phyloP scores from a whole-genome alignment of 2,888 invertebrate species.

The Drosophila birchii region DNA sequence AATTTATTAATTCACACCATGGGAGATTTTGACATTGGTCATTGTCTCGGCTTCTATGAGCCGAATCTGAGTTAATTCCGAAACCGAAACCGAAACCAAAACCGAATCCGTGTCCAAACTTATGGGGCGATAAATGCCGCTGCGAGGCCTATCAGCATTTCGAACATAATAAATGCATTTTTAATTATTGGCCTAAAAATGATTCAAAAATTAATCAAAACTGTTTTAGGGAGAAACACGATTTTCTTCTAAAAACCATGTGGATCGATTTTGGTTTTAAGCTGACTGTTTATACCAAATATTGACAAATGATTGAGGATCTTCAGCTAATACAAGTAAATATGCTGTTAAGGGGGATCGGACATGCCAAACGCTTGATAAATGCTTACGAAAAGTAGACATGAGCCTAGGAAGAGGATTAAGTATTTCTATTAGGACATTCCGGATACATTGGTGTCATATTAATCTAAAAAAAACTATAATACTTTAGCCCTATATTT shows the following conservation, averaged over 20 bases:
- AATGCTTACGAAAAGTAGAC: conserved; percentile 4
- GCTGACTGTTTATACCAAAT: conserved; percentile 46
- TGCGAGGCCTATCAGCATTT: conserved; percentile 32
- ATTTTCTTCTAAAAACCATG: conserved; percentile 14
- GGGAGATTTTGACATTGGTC: conserved; percentile 64
- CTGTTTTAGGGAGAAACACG: conserved; percentile 20
- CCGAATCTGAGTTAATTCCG: conserved; percentile 16
- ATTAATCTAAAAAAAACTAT: background rate
- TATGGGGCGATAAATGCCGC: conserved; percentile 51
- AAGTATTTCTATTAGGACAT: background rate
- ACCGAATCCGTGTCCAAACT: conserved; percentile 26
- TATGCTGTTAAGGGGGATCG: background rate
- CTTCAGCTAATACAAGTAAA: conserved; percentile 6
- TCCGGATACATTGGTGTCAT: background rate
- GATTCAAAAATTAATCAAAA: conserved; percentile 59
- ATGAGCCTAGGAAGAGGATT: background rate
- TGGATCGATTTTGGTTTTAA: conserved; percentile 38
- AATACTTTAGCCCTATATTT: too few species aligned
- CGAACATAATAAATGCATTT: conserved; percentile 57
- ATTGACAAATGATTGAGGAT: conserved; percentile 39
- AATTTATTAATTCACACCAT: conserved; percentile 74
- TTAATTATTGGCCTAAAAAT: conserved; percentile 57
- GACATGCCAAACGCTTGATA: background rate
- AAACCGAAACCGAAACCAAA: conserved; percentile 8
- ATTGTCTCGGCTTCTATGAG: conserved; percentile 38